Evolutionary conservation across 2,888 invertebrate genomes (phyloP), one percentile per base, ranked within the genome.

Genomic region (Bimastos eiseni): DNA sequence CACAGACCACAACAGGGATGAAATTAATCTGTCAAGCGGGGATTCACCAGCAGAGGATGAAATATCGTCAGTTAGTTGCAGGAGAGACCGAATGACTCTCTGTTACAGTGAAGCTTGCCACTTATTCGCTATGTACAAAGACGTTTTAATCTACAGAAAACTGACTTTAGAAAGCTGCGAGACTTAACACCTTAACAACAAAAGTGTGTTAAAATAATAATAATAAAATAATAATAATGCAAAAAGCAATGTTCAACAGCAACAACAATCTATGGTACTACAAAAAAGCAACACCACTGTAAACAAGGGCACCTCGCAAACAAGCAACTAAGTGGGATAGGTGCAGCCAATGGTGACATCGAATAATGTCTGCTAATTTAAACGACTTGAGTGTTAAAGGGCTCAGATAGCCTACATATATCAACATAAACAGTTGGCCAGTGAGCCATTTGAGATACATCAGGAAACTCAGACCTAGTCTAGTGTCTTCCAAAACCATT

Each of bases 1-100:
- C 70, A 70, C 70, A 13, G 70, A 70, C 70, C 70, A 70, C 70
- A 13, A 70, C 70, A 30, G 30, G 70, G 6, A 30, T 70, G 70
- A n/a, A 70, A 70, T 70, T 70, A 70, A 70, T 70, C 70, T 30
- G 70, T 70, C 70, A 70, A n/a, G 70, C 70, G 70, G 70, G 49
- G 70, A 70, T 70, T n/a, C 70, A n/a, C n/a, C 30, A 8, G 30
- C 70, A 70, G n/a, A 8, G 70, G 70, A 70, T 70, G 8, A 70
- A 8, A 70, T n/a, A 70, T n/a, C n/a, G 70, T 70, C 70, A 30
- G 70, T 70, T n/a, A 70, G 70, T n/a, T 1, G 70, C 4, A 70
- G 15, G 41, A 41, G 41, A 41, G 41, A 49, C 21, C 30, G n/a
- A 30, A 0, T n/a, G 13, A 70, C 30, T 30, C 13, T 13, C n/a